phyloP scores from a whole-genome alignment of 1,140 invertebrate species.

The Platyura marginata region DNA sequence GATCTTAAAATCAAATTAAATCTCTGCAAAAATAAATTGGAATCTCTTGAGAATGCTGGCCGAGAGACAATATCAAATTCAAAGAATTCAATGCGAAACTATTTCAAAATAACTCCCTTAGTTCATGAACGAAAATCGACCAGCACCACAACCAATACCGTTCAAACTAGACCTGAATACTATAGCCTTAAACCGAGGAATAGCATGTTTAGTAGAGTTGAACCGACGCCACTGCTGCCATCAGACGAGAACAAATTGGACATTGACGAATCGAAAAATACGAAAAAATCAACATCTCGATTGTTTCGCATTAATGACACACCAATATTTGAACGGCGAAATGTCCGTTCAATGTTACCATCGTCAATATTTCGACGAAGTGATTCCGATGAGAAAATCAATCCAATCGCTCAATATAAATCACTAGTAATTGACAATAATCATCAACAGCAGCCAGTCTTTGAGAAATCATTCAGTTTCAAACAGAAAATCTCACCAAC shows the following conservation, averaged over 20 bases:
- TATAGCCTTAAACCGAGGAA: too few relatives aligned
- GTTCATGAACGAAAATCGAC: not conserved
- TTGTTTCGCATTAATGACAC: slow-evolving; percentile 22
- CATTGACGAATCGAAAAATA: not conserved
- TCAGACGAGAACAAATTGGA: not conserved
- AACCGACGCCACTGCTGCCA: not conserved
- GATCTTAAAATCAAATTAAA: slow-evolving; percentile 17
- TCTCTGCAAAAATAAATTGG: slow-evolving; percentile 18
- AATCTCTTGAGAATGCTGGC: slow-evolving; percentile 17
- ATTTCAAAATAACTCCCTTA: slow-evolving; percentile 10
- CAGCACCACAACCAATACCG: not conserved
- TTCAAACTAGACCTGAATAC: not conserved
- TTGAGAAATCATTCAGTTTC: slow-evolving; percentile 1
- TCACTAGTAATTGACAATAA: not conserved
- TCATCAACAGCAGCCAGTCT: not conserved
- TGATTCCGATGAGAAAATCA: slow-evolving; percentile 3
- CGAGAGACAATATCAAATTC: slow-evolving; percentile 14
- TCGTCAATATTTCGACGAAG: not conserved
- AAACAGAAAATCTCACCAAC: slow-evolving; percentile 3
- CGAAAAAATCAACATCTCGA: not conserved
- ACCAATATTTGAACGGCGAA: slow-evolving; percentile 16
- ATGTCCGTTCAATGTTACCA: slow-evolving; percentile 3
- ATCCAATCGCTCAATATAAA: not conserved
- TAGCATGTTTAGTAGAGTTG: not conserved
- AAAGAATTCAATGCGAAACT: slow-evolving; percentile 17